Conservation (phyloP, 2,888 invertebrate genomes). For the Chrysolina oricalcia region DNA sequence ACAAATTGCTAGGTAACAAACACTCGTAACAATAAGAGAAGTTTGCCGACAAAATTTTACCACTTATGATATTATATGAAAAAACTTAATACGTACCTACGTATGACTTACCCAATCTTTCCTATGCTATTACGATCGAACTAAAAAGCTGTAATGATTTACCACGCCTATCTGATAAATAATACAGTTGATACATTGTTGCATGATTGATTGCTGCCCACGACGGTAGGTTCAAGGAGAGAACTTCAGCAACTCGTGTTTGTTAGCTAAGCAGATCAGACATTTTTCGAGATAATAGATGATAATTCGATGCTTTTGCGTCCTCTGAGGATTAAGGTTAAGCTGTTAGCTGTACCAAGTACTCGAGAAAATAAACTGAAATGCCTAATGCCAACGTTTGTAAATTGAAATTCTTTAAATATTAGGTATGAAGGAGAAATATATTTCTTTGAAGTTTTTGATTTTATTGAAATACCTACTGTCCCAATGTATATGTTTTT, state of each 20-base stretch:
- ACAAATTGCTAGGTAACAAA: too few relatives aligned
- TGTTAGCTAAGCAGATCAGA: slow-evolving; percentile 12
- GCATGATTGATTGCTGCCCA: slow-evolving; percentile 48
- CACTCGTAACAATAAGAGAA: too few relatives aligned
- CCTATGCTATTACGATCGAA: slow-evolving; percentile 12
- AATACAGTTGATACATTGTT: slow-evolving; percentile 40
- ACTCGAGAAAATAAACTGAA: not conserved
- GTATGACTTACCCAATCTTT: slow-evolving; percentile 1
- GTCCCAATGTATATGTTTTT: too few relatives aligned
- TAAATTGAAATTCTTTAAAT: not conserved
- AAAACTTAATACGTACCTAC: slow-evolving; percentile 7
- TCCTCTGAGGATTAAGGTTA: not conserved
- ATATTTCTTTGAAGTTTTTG: too few relatives aligned
- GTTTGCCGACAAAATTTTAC: too few relatives aligned
- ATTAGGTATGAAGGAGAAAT: not conserved
- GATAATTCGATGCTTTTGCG: not conserved
- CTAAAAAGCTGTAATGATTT: slow-evolving; percentile 36
- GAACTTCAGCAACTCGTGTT: slow-evolving; percentile 12
- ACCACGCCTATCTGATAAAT: slow-evolving; percentile 41
- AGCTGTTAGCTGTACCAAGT: not conserved
- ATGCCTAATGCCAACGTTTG: not conserved
- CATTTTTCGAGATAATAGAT: not conserved
- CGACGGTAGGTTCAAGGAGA: slow-evolving; percentile 40
- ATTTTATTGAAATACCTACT: too few relatives aligned
- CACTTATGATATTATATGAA: too few relatives aligned